Base-by-base conservation (phyloP, 2,888 invertebrate genomes). In the Molorchus minor region DNA sequence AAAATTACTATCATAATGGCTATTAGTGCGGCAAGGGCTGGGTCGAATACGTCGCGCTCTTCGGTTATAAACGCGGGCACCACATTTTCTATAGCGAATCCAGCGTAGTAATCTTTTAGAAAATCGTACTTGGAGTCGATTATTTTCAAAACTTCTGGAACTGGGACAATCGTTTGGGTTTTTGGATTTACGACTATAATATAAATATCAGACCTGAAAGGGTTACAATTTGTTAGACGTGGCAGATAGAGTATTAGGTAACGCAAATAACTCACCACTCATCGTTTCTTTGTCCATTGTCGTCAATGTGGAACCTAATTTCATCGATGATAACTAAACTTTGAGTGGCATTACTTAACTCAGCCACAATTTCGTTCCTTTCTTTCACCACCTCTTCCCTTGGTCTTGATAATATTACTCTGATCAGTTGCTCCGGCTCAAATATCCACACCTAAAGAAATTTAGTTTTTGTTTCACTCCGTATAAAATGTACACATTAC, bases 371-470 rank as follows among this genome's bases (percentile, higher is more conserved):
- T 71, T 90, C 90, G 30, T 87, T 85, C 62, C 87, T 86, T 56
- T 92, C 88, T 49, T 85, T 83, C 62, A 87, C 84, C 0, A 93
- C 92, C 78, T 90, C 89, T 66, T 89, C 86, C 2, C 93, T 92
- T 10, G 92, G 89, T 35, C 92, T 86, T 0, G 93, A 93, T 13
- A 96, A 83, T 62, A 94, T 93, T 61, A 96, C 88, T 58, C 92
- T 86, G 58, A 94, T 91, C 46, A 94, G 83, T 64, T 95, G 90
- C 0, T 90, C 88, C 0, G 91, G 89, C 75, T 94, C 93, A 69
- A 93, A 94, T 38, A 96, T 88, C 95, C 96, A 96, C 8, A 96
- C 85, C 94, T 94, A 19, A 73, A n/a, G n/a, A n/a, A n/a, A n/a
- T n/a, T n/a, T n/a, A n/a, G n/a, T 8, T 36, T 36, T 36, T 36